Base-by-base conservation (phyloP, 92 coral and sea anemone genomes). In the Porites cylindrica region DNA sequence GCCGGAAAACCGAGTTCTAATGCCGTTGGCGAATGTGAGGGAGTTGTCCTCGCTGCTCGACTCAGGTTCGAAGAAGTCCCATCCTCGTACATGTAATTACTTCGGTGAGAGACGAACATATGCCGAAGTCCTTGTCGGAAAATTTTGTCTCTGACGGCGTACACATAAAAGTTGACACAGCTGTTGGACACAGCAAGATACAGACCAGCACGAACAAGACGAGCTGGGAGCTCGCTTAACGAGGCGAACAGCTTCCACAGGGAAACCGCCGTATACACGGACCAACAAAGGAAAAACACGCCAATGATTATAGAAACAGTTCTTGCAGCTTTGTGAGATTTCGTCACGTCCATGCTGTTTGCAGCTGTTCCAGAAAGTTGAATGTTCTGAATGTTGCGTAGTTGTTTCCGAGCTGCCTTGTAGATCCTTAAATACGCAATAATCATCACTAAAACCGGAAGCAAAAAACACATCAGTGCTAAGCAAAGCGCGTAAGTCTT, bases 141-240 rank as follows among this genome's bases (percentile, higher is more conserved):
- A 18, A 81, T 75, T 52, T 75, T 69, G 70, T 87, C 91, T 53
- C 91, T 81, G 10, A 80, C 5, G 51, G 91, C 91, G 81, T 87
- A 87, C 12, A 87, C 70, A 9, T 87, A 87, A 51, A 87, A 87
- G 62, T 87, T 87, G n/a, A 87, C 70, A 24, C 87, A 70, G 50
- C 91, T 87, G 80, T 87, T 87, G 1, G 87, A 71, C 8, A 87
- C 80, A 51, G 91, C 91, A 19, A 87, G 86, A 70, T 80, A 87
- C 38, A 87, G 62, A 9, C 91, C 91, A 60, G 66, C 16, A 51
- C 91, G 78, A 64, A 87, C 87, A 38, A 87, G n/a, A 24, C 80
- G 85, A 26, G 86, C 50, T 1, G 91, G 91, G 50, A 81, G 91
- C 29, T 70, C 62, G 19, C 43, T 81, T 69, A 66, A 43, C 19